These are phyloP conservation scores for Dusona sp. DNA, from an alignment of 2,888 invertebrate genomes.

Conservation along the genomic window DNA sequence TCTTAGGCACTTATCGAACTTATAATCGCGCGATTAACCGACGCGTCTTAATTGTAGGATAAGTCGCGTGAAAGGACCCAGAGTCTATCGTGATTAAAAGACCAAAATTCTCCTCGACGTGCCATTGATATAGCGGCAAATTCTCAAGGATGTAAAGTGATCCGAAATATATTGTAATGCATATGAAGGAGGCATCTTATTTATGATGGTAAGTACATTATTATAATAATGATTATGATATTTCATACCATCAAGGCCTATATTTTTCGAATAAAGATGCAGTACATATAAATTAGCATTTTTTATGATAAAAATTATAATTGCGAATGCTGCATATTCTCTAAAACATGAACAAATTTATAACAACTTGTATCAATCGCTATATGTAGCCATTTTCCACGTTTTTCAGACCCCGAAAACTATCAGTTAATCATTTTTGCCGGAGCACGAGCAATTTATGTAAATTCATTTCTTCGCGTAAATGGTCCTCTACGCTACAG, in stretches of 20 bases:
- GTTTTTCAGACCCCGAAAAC: not conserved
- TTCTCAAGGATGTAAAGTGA: not conserved
- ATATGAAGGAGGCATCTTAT: not conserved
- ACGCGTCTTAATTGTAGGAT: slow-evolving; percentile 34
- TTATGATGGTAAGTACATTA: slow-evolving; percentile 14
- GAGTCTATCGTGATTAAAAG: not conserved
- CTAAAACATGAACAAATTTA: not conserved
- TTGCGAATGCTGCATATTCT: not conserved
- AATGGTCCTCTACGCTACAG: too few relatives aligned
- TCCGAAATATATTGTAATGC: slow-evolving; percentile 1
- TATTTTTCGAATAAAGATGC: not conserved
- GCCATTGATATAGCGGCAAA: slow-evolving; percentile 5
- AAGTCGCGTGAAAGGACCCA: slow-evolving; percentile 10
- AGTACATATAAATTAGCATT: not conserved
- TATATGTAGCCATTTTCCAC: not conserved
- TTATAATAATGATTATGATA: not conserved
- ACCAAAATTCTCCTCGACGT: slow-evolving; percentile 3
- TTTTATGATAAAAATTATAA: not conserved
- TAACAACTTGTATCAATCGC: not conserved
- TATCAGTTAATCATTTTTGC: not conserved
- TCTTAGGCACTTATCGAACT: not conserved
- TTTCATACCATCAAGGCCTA: not conserved
- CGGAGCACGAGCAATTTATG: not conserved
- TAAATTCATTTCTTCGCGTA: not conserved
- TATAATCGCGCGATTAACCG: slow-evolving; percentile 42